A percentile compares a stretch with the other conserved stretches of the same genome.
These are phyloP conservation scores for Eurypyga helias DNA, from an alignment of 2,113 vertebrate genomes.

Conservation along the genomic window DNA sequence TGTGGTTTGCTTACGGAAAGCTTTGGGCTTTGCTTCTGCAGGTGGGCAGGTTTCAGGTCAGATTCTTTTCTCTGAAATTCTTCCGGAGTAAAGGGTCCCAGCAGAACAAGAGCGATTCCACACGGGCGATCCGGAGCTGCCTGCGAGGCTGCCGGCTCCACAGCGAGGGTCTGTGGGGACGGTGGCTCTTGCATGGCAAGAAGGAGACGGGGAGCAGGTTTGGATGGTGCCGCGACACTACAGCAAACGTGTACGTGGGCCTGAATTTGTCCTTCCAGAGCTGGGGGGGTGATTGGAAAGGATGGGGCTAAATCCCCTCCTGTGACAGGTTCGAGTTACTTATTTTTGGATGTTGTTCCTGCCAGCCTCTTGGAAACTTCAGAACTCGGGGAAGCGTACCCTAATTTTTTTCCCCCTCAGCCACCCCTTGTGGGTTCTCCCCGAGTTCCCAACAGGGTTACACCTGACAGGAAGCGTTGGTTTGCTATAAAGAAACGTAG, in stretches of 20 bases:
- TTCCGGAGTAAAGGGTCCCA: background rate
- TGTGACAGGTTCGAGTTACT: background rate
- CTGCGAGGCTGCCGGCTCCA: background rate
- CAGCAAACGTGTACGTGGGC: rapidly evolving
- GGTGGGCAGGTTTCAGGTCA: slow-evolving; percentile 28
- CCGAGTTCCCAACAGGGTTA: rapidly evolving
- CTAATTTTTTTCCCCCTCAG: rapidly evolving
- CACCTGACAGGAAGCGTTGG: too few relatives aligned
- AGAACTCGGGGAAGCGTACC: background rate
- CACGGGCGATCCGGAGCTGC: background rate
- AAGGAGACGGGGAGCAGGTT: background rate
- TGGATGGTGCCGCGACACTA: rapidly evolving
- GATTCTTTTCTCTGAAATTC: slow-evolving; percentile 7
- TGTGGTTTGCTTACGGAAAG: background rate
- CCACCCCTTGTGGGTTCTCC: background rate
- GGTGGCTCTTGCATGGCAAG: background rate
- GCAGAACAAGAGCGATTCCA: background rate
- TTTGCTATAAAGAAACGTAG: too few relatives aligned
- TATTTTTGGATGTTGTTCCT: background rate
- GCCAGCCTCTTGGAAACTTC: background rate
- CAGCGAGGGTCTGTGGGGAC: background rate
- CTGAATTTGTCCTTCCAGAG: background rate
- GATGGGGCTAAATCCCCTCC: background rate
- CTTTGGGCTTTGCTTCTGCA: background rate
- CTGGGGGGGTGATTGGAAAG: background rate